These are phyloP conservation scores for Diarsia rubi DNA, from an alignment of 2,888 invertebrate genomes.

Conservation along the genomic window DNA sequence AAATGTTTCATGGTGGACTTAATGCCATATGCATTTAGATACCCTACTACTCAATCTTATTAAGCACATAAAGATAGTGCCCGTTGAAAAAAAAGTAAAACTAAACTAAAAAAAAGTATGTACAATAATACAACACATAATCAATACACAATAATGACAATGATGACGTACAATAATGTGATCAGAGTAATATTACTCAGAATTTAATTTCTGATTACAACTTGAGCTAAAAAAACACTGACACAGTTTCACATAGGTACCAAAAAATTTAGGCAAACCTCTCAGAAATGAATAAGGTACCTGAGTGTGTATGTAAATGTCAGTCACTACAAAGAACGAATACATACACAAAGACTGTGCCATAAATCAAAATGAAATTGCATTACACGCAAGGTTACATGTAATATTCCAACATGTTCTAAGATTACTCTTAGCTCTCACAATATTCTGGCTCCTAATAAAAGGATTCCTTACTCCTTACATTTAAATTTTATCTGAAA, in stretches of 20 bases:
- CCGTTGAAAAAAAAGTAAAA: not conserved
- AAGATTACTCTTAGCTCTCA: constrained; percentile 56
- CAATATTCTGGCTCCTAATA: constrained; percentile 36
- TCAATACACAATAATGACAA: no score
- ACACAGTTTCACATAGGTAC: not conserved
- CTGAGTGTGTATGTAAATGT: constrained; percentile 31
- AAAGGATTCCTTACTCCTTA: constrained; percentile 26
- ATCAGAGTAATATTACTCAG: not conserved
- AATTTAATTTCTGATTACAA: not conserved
- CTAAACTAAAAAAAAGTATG: not conserved
- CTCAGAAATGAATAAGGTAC: constrained; percentile 19
- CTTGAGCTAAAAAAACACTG: not conserved
- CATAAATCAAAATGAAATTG: constrained; percentile 68
- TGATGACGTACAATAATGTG: no score
- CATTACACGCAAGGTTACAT: constrained; percentile 57
- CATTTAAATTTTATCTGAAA: constrained; percentile 50
- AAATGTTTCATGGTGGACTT: not conserved
- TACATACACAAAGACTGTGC: constrained; percentile 27
- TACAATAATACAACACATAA: no score
- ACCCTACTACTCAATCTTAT: no score
- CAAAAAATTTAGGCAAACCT: not conserved
- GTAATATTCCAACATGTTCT: constrained; percentile 53
- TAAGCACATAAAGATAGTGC: not conserved
- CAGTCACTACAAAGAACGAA: constrained; percentile 27
- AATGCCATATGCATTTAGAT: not conserved